Evolutionary conservation across 2,113 vertebrate genomes (phyloP).

Genomic region (Polypterus bichir): DNA sequence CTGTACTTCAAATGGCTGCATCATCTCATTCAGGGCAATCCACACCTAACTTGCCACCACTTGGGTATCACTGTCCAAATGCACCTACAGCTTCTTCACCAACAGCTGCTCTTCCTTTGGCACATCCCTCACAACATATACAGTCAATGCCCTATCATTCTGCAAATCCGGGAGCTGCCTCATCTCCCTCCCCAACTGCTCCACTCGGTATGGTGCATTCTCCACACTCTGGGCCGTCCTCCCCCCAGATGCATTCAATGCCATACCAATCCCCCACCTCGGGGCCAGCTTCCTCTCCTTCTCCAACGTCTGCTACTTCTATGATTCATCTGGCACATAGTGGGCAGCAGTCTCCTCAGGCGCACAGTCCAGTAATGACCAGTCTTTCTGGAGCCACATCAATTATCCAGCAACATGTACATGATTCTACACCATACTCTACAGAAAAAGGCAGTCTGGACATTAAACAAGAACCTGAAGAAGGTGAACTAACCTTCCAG

Average conservation of each 20-base stretch:
- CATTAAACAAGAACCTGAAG: slow-evolving; percentile 90
- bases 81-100: slow-evolving; percentile 56
- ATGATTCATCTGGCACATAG: slow-evolving; percentile 54
- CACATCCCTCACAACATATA: slow-evolving; percentile 66
- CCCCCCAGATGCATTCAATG: slow-evolving; percentile 78
- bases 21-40: slow-evolving; percentile 48
- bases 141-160: slow-evolving; percentile 71
- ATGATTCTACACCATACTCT: slow-evolving; percentile 66
- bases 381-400: slow-evolving; percentile 49
- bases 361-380: slow-evolving; percentile 61
- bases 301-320: slow-evolving; percentile 53
- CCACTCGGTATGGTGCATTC: slow-evolving; percentile 66
- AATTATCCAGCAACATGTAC: slow-evolving; percentile 48
- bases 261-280: slow-evolving; percentile 80
- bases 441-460: slow-evolving; percentile 57
- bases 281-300: slow-evolving; percentile 57
- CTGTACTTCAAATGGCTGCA: slow-evolving; percentile 59
- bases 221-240: slow-evolving; percentile 78
- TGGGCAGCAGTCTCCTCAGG: slow-evolving; percentile 74
- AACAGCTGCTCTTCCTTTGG: slow-evolving; percentile 46
- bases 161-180: slow-evolving; percentile 60
- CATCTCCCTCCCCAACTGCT: slow-evolving; percentile 64
- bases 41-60: slow-evolving; percentile 58
- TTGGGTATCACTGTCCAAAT: slow-evolving; percentile 68
- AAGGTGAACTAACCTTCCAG: slow-evolving; percentile 78